phyloP scores from a whole-genome alignment of 2,888 invertebrate species.

The Ischnus inquisitorius region DNA sequence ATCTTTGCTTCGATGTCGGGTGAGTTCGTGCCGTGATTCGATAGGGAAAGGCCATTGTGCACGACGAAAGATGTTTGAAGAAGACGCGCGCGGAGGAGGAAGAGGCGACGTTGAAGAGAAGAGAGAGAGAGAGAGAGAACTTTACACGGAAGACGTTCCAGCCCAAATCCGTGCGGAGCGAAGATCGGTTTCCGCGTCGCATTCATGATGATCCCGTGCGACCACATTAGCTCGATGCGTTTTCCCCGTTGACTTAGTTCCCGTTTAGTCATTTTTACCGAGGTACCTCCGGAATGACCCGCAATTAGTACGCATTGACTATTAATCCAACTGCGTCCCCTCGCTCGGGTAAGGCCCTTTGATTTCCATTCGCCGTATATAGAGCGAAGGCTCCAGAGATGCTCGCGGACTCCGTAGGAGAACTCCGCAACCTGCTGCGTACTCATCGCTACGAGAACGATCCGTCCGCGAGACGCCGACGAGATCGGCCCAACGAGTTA shows the following conservation, averaged over 20 bases:
- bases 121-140: constrained; percentile 29
- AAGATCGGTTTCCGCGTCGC: constrained; percentile 23
- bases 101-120: constrained; percentile 35
- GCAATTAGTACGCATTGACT: constrained; percentile 82
- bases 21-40: constrained; percentile 7
- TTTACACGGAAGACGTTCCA: constrained; percentile 61
- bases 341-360: constrained; percentile 72
- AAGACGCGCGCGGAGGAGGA: neutral
- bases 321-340: constrained; percentile 77
- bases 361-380: constrained; percentile 78
- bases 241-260: constrained; percentile 26
- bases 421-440: constrained; percentile 25
- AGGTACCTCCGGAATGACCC: constrained; percentile 70
- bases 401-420: constrained; percentile 29
- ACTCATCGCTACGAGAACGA: constrained; percentile 52
- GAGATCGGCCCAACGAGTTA: constrained; percentile 70
- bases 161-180: constrained; percentile 23
- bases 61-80: constrained; percentile 24
- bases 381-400: constrained; percentile 62
- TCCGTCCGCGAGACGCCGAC: constrained; percentile 62
- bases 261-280: constrained; percentile 24
- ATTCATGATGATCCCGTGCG: constrained; percentile 30
- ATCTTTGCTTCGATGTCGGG: constrained; percentile 44
- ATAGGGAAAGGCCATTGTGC: neutral
- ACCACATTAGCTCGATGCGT: constrained; percentile 15